Base-by-base conservation (phyloP, 2,888 invertebrate genomes). In the Ochropleura leucogaster region DNA sequence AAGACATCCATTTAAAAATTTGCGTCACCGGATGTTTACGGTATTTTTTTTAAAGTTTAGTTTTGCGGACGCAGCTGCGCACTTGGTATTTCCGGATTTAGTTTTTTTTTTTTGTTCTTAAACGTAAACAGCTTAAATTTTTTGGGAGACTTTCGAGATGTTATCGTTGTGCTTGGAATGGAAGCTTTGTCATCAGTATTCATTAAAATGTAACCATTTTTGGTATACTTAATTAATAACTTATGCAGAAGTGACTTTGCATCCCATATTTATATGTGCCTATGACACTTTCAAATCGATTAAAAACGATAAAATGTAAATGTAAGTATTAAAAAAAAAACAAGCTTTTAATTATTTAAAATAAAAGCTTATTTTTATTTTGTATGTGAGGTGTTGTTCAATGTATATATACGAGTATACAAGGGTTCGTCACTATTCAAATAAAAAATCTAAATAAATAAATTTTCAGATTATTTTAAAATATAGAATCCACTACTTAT, bases 21-120 rank as follows among this genome's bases (percentile, higher is more conserved):
- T 47, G 81, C 81, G 76, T 69, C 71, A 72, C 69, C 71, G 85
- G 84, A 82, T 82, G 81, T 75, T 64, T 80, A 16, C 44, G 20
- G 16, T 14, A 40, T 30, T 68, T 68, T 84, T 76, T 79, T 72
- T 74, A 60, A 57, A 40, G 62, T 71, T 67, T 68, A 30, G 62
- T 71, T 68, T 69, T 4, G 62, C 49, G 42, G 63, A 55, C 66
- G 82, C 85, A 85, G 85, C 85, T 83, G 85, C 73, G 57, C 57
- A 59, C 78, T 83, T 67, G 51, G 59, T 40, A 72, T 82, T 72
- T 82, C 81, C 82, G 82, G 82, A 80, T 80, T 80, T 46, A 2
- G 20, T 9, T 5, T 62, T 68, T 82, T n/a, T n/a, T 55, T 77
- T 65, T 71, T 72, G 46, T 53, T 51, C 46, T 30, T 55, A 72